Conservation (phyloP, 1,140 invertebrate species). For the Nixonia krombeini region DNA sequence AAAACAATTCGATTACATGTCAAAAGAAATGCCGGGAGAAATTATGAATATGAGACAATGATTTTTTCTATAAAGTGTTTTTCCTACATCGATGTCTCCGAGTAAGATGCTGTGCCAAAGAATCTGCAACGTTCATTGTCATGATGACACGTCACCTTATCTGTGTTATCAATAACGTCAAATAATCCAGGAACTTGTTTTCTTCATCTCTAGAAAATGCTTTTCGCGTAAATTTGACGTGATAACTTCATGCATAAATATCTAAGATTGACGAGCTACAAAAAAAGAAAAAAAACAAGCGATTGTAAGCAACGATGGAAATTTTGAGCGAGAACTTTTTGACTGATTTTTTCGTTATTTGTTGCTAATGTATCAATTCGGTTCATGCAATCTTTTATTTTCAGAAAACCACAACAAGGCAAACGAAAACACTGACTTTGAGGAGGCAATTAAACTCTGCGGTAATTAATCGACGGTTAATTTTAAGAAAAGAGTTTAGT, state of each 20-base stretch:
- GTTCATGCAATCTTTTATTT: constrained; percentile 16
- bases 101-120: no score
- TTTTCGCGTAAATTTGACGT: background rate
- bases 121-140: no score
- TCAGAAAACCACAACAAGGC: constrained; percentile 35
- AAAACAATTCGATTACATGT: no score
- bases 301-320: no score
- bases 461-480: no score
- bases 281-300: background rate
- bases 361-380: no score
- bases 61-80: background rate
- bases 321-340: no score
- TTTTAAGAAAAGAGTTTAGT: background rate
- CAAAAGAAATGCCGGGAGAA: no score
- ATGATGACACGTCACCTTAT: background rate
- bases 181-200: background rate
- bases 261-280: background rate
- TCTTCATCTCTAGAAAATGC: background rate
- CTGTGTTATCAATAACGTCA: background rate
- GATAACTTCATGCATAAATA: background rate
- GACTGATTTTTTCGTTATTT: no score
- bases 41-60: no score
- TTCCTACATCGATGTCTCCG: background rate
- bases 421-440: constrained; percentile 47
- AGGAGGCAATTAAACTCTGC: constrained; percentile 51